Evolutionary conservation across 2,888 invertebrate genomes (phyloP), one percentile per base, ranked within the genome.

Genomic region (Cryptocephalus primarius): DNA sequence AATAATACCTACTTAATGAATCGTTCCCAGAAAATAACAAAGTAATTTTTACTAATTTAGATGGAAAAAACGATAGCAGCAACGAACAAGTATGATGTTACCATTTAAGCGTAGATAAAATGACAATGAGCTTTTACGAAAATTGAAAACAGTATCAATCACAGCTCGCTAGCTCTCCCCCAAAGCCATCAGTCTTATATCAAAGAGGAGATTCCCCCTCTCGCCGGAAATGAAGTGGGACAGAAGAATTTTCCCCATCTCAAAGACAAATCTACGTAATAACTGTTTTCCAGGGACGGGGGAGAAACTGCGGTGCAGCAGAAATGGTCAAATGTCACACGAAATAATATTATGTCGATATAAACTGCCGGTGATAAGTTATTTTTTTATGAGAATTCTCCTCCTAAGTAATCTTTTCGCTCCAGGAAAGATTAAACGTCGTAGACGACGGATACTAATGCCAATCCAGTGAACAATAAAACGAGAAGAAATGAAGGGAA

Each of bases 71-170:
- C 22, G 22, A 22, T 22, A 22, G 22, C 22, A 22, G 22, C 22
- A 22, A 2, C 22, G 22, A 22, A 22, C 22, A 22, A 22, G 22
- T 22, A 4, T 22, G 22, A 22, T 22, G 22, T 22, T 22, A 22
- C 22, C 22, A 22, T 22, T 22, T 22, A 22, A 22, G 22, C 22
- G 22, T 22, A 22, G 22, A 22, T 22, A 51, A 39, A 48, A 54
- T 52, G 46, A 48, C 55, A 55, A 56, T 58, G 56, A 53, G 57
- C 57, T 57, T 59, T 60, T 58, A 58, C 56, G 59, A 60, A 59
- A 63, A 63, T 60, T 56, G 62, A 62, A 61, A 61, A 60, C 59
- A 59, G 54, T 63, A 64, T 65, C 65, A 65, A 64, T 65, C 64
- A 62, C 64, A 54, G 58, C 60, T 55, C 48, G 59, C 60, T 48